Evolutionary conservation across 2,113 vertebrate species (phyloP).

Genomic region (Collichthys lucidus): DNA sequence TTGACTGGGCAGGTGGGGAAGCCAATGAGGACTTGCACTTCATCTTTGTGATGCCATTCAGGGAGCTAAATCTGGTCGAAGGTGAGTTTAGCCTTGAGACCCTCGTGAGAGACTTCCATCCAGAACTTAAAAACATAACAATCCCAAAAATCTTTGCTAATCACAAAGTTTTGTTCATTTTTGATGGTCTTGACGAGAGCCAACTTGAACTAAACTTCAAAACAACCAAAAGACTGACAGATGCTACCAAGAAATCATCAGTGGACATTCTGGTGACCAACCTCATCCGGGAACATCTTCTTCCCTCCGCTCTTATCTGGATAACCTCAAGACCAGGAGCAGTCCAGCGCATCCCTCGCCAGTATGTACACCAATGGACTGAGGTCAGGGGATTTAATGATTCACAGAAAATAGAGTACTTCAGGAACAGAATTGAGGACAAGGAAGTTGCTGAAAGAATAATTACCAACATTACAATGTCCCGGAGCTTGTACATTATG

Average conservation of each 20-base stretch:
- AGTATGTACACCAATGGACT: conserved; percentile 3
- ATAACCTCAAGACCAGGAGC: conserved; percentile 56
- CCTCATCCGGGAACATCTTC: conserved; percentile 40
- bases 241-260: conserved; percentile 2
- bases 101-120: conserved; percentile 40
- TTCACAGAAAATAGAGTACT: conserved; percentile 52
- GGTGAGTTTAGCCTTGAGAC: conserved; percentile 34
- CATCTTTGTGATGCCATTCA: conserved; percentile 47
- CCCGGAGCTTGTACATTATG: conserved; percentile 54
- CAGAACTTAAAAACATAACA: conserved; percentile 12
- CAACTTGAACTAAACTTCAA: conserved; percentile 31
- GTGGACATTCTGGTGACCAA: conserved; percentile 56
- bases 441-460: conserved; percentile 24
- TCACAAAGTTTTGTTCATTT: conserved; percentile 48
- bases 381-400: conserved; percentile 62
- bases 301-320: conserved; percentile 49
- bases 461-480: conserved; percentile 8
- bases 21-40: conserved; percentile 53
- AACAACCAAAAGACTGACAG: neutral
- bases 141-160: neutral
- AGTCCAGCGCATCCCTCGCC: neutral
- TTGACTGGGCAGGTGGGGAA: conserved; percentile 54
- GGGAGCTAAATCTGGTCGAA: conserved; percentile 55
- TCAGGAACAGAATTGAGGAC: conserved; percentile 42
- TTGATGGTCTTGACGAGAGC: conserved; percentile 58